A percentile compares a stretch with the other conserved stretches of the same genome.
These are phyloP conservation scores for Megalurothrips usitatus DNA, from an alignment of 2,888 invertebrate species.

Conservation along the genomic window DNA sequence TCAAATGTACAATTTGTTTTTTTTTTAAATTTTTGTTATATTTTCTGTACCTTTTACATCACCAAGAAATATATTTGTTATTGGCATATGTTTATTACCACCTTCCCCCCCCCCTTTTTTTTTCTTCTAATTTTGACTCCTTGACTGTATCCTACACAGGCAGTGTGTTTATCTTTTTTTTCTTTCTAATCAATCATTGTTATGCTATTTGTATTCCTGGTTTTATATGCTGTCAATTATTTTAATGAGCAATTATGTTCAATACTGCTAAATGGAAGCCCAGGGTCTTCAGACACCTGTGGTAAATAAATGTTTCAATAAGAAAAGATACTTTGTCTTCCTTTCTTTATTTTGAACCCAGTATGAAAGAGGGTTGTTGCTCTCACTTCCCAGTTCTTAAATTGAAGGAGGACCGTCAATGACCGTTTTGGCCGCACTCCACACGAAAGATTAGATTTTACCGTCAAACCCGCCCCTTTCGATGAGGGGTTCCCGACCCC, in stretches of 20 bases:
- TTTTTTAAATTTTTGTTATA: slow-evolving; percentile 8
- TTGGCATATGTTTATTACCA: background rate
- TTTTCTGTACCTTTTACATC: slow-evolving; percentile 15
- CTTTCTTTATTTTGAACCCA: background rate
- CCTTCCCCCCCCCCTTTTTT: background rate
- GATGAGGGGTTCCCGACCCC: too few species aligned
- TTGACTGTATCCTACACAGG: too few species aligned
- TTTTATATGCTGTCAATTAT: slow-evolving; percentile 28
- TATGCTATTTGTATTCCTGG: slow-evolving; percentile 27
- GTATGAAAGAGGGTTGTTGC: too few species aligned
- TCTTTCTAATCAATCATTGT: background rate
- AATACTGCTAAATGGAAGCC: background rate
- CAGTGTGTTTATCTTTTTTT: slow-evolving; percentile 3
- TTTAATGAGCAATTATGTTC: background rate
- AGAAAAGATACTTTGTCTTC: background rate
- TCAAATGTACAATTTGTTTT: slow-evolving; percentile 1
- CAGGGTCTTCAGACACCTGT: background rate
- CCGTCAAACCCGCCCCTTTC: too few species aligned
- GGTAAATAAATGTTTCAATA: slow-evolving; percentile 12
- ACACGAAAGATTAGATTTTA: too few species aligned
- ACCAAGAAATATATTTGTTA: slow-evolving; percentile 23
- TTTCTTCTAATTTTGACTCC: background rate
- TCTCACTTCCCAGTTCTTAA: too few species aligned
- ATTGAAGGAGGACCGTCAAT: too few species aligned
- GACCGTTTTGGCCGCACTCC: too few species aligned